phyloP scores from a whole-genome alignment of 53 echinoderm and acorn worm species.

The Temnopleurus reevesii region DNA sequence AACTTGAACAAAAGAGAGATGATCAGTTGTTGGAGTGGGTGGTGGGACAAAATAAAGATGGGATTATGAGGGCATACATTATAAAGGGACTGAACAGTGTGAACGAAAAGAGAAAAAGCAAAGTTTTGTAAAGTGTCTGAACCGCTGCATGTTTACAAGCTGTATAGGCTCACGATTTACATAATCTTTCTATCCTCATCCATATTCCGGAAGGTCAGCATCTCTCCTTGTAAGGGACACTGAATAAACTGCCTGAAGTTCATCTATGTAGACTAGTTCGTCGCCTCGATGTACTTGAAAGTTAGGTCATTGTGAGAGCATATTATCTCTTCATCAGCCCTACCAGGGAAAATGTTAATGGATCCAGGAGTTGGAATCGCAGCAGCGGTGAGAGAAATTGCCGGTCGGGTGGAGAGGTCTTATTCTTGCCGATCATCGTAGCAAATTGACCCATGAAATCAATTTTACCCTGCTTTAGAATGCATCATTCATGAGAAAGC shows the following conservation, averaged over 20 bases:
- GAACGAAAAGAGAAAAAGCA: too few species aligned
- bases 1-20: background rate
- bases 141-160: too few species aligned
- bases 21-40: background rate
- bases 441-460: constrained; percentile 20
- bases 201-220: background rate
- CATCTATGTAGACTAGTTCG: constrained; percentile 2
- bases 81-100: too few species aligned
- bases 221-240: background rate
- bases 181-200: background rate
- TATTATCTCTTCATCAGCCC: background rate
- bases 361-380: background rate
- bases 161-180: too few species aligned
- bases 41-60: background rate
- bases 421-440: background rate
- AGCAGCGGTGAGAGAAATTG: background rate
- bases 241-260: background rate
- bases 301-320: background rate
- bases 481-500: background rate
- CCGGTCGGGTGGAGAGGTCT: background rate
- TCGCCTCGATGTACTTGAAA: background rate
- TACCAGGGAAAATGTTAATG: constrained; percentile 16
- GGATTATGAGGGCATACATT: too few species aligned
- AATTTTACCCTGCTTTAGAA: background rate
- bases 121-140: too few species aligned